Conservation (phyloP, 2,113 vertebrate species). For the Ophiodon elongatus region DNA sequence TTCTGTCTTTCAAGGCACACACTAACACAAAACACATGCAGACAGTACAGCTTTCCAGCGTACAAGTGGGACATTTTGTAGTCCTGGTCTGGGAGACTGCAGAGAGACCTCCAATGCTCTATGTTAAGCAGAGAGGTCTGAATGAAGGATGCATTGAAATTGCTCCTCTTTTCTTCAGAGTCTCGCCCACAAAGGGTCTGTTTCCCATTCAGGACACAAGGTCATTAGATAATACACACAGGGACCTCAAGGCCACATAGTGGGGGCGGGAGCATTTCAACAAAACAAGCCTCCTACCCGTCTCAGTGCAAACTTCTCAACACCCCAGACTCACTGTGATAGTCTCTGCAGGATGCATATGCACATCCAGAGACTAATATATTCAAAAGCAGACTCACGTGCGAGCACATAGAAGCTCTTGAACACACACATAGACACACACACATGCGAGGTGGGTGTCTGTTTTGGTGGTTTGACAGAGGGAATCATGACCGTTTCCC, state of each 20-base stretch:
- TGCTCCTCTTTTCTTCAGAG: conserved; percentile 59
- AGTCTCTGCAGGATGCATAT: conserved; percentile 33
- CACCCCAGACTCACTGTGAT: conserved; percentile 13
- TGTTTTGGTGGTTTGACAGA: conserved; percentile 49
- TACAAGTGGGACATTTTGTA: conserved; percentile 42
- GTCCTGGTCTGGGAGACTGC: conserved; percentile 37
- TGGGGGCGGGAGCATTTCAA: conserved; percentile 56
- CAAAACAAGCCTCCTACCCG: conserved; percentile 54
- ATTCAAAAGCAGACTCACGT: conserved; percentile 24
- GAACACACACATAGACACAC: not conserved
- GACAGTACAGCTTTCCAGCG: conserved; percentile 32
- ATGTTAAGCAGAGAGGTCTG: conserved; percentile 57
- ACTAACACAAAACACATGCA: conserved; percentile 48
- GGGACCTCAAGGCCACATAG: conserved; percentile 71
- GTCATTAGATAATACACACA: conserved; percentile 78
- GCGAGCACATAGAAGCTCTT: conserved; percentile 15
- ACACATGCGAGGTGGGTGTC: conserved; percentile 14
- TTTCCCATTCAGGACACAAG: conserved; percentile 81
- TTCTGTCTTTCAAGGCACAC: conserved; percentile 4
- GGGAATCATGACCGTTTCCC: conserved; percentile 54
- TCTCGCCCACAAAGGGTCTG: conserved; percentile 70
- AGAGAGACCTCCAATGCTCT: conserved; percentile 60
- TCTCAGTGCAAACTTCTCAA: conserved; percentile 40
- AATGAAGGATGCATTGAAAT: conserved; percentile 72
- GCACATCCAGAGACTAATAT: conserved; percentile 38